These are phyloP conservation scores for Nomia melanderi DNA, from an alignment of 1,140 invertebrate species.

Conservation along the genomic window DNA sequence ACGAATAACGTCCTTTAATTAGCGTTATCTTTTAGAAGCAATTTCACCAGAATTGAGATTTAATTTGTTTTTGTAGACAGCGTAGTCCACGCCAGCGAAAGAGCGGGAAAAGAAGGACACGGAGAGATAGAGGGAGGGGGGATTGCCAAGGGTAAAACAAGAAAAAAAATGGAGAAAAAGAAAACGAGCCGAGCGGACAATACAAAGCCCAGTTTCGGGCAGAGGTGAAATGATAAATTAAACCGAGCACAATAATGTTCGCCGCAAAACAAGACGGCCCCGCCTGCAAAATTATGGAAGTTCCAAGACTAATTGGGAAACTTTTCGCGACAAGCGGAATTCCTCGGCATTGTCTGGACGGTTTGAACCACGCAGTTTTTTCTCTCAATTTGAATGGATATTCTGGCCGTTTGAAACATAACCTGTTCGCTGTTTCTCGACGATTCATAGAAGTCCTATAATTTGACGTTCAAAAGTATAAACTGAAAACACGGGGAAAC, in stretches of 20 bases:
- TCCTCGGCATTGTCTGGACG: constrained; percentile 45
- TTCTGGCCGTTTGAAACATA: not conserved
- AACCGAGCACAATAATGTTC: constrained; percentile 64
- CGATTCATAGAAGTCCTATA: not conserved
- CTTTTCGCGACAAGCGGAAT: constrained; percentile 74
- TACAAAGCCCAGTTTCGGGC: constrained; percentile 8
- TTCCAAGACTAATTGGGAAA: constrained; percentile 79
- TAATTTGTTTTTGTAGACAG: constrained; percentile 27
- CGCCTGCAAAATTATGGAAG: constrained; percentile 76
- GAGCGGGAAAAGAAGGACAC: not conserved
- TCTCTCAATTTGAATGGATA: constrained; percentile 23
- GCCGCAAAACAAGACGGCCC: constrained; percentile 73
- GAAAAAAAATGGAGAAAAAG: not conserved
- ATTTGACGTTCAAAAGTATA: not conserved
- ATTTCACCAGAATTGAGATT: constrained; percentile 18
- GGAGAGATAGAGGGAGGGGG: not conserved
- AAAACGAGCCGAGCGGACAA: constrained; percentile 3
- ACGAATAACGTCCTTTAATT: constrained; percentile 4
- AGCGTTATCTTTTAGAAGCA: constrained; percentile 3
- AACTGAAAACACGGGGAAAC: no score
- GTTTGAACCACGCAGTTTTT: constrained; percentile 24
- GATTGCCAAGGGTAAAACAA: not conserved
- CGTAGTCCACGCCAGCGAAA: constrained; percentile 5
- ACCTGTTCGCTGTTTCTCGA: no score
- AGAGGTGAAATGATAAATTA: constrained; percentile 74